Evolutionary conservation across 2,888 invertebrate species (phyloP).

Genomic region (Macrophya alboannulata): DNA sequence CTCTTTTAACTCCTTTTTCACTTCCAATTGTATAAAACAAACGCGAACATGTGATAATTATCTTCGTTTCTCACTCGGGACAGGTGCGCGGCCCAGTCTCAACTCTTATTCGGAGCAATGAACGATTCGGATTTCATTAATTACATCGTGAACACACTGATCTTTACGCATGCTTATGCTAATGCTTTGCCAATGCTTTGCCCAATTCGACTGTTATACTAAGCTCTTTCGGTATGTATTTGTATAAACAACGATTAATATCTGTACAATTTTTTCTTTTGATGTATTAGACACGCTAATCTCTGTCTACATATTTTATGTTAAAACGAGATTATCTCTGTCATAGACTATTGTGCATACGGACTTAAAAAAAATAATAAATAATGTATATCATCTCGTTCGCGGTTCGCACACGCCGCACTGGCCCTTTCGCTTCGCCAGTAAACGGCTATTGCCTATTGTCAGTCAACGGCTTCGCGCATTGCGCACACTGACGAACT

Average conservation of each 20-base stretch:
- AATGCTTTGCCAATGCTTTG: not conserved
- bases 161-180: not conserved
- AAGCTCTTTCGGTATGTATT: slow-evolving; percentile 13
- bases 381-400: not conserved
- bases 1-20: not conserved
- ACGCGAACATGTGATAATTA: not conserved
- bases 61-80: slow-evolving; percentile 1
- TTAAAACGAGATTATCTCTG: not conserved
- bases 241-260: not conserved
- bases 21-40: not conserved
- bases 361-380: not conserved
- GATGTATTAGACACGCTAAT: not conserved
- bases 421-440: slow-evolving; percentile 9
- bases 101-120: not conserved
- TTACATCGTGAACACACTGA: slow-evolving; percentile 11
- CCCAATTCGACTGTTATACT: not conserved
- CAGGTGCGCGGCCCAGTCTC: slow-evolving; percentile 25
- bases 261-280: not conserved
- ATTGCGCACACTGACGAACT: slow-evolving; percentile 22
- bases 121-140: not conserved
- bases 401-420: slow-evolving; percentile 35
- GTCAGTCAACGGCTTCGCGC: slow-evolving; percentile 8
- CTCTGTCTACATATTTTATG: not conserved
- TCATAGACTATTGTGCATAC: not conserved
- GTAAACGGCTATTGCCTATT: not conserved